Evolutionary conservation across 2,797 vertebrate genomes (phyloP), one percentile per base, ranked within the genome.

Genomic region (Synanceia verrucosa): DNA sequence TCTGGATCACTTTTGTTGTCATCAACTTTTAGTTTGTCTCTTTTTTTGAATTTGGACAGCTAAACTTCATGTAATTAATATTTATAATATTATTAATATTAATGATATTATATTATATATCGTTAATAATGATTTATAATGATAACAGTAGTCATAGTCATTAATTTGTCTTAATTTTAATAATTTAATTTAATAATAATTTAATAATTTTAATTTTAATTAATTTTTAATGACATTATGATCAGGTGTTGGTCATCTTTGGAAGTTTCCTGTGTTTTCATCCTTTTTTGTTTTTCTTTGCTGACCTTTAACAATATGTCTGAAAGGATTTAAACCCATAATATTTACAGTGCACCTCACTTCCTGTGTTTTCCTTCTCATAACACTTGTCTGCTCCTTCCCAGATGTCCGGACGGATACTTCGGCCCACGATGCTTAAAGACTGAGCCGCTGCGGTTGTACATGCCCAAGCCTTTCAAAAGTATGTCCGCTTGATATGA

Each of bases 341-440:
- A 60, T 60, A 46, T 78, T 68, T 59, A 69, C 58, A 71, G 33
- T 77, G 43, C 82, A 78, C 61, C 61, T 76, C 70, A 85, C 52
- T 67, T 71, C 67, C 60, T 82, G 63, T 78, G 61, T 68, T 89
- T 73, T 57, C 66, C 79, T 81, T 71, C 88, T 93, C 95, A 87
- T 92, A 90, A 96, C 92, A 82, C 73, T 59, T 78, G 65, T 92
- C 94, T 96, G 94, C 96, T 96, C 94, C 94, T 95, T 96, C 95
- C 94, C 96, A 99, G 97, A 96, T 99, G 97, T 96, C 96, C 94
- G 86, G 93, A 94, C 0, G 97, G 96, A 96, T 99, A 96, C 97
- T 97, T 94, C 93, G 97, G 97, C 95, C 95, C 91, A 76, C 97
- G 97, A 93, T 99, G 97, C 96, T 96, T 96, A 95, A 94, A 96